Percentiles rank a stretch among this genome's conserved stretches.
Evolutionary conservation across 2,888 invertebrate genomes (phyloP).

Genomic region (Margaritifera margaritifera): DNA sequence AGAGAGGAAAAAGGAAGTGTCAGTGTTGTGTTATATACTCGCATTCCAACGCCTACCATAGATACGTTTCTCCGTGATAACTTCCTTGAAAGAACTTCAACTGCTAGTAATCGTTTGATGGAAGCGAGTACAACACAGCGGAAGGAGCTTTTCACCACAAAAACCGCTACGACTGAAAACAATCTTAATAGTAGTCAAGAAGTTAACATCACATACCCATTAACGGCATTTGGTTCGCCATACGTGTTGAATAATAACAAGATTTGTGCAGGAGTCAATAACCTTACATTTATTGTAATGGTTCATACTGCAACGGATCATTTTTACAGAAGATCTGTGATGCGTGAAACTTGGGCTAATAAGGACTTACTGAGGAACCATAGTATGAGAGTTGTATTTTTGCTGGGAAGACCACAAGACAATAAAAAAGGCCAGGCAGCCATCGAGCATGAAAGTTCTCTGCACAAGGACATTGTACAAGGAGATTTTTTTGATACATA

Average conservation of each 20-base stretch:
- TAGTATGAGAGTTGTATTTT: slow-evolving; percentile 49
- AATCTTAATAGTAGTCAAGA: too few species aligned
- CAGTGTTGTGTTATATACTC: too few species aligned
- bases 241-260: slow-evolving; percentile 52
- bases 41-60: too few species aligned
- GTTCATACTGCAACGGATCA: slow-evolving; percentile 55
- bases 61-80: too few species aligned
- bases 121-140: too few species aligned
- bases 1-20: too few species aligned
- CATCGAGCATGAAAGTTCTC: slow-evolving; percentile 53
- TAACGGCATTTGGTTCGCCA: slow-evolving; percentile 42
- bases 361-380: slow-evolving; percentile 39
- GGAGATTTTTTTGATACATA: slow-evolving; percentile 59
- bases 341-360: slow-evolving; percentile 61
- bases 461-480: slow-evolving; percentile 60
- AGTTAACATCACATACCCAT: slow-evolving; percentile 32
- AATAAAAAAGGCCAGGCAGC: slow-evolving; percentile 35
- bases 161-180: too few species aligned
- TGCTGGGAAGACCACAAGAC: slow-evolving; percentile 47
- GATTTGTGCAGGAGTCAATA: slow-evolving; percentile 37
- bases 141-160: too few species aligned
- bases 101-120: too few species aligned
- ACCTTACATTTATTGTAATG: slow-evolving; percentile 48
- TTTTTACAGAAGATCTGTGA: slow-evolving; percentile 46
- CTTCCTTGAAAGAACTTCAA: too few species aligned